Evolutionary conservation across 2,888 invertebrate species (phyloP), one percentile per base, ranked within the genome.

Genomic region (Plusia festucae): DNA sequence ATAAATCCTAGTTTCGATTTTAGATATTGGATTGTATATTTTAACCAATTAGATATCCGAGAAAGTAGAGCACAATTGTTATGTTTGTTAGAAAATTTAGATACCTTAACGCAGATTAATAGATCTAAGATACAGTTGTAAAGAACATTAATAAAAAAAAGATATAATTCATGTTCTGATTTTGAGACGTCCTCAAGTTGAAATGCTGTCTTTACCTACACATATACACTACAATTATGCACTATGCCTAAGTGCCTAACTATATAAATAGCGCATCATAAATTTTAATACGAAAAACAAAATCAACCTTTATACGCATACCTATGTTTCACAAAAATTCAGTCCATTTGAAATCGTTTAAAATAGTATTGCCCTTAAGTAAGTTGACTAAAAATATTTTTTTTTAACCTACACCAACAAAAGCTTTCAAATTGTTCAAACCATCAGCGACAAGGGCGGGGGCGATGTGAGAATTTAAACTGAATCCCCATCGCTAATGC

Each of bases 401-500:
- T 68, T 74, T 61, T 82, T 66, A 65, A 34, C 68, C 74, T 78
- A 40, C 40, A n/a, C 2, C 71, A 81, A 83, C 83, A 86, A 88
- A 88, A 83, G 82, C 82, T 81, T 82, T 84, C 75, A 89, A 90
- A 89, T 86, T 85, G 83, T 81, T 79, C 81, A 83, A 79, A 85
- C 68, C 71, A 69, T 77, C 76, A 74, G 59, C 70, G 73, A 73
- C 70, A 78, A 78, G 81, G 83, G 84, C 83, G 84, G 85, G 87
- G 85, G 88, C 78, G 85, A 86, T 83, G 88, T 83, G 88, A 88
- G 90, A 90, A 90, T 92, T 91, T 93, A 85, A 92, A 93, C 80
- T 87, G 85, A 90, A 91, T 87, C 91, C 90, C 90, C 86, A 76
- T 84, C 58, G 73, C 86, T 81, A 87, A 85, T 81, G 83, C 76